phyloP scores from a whole-genome alignment of 2,113 vertebrate genomes.

The Onychostoma macrolepis region DNA sequence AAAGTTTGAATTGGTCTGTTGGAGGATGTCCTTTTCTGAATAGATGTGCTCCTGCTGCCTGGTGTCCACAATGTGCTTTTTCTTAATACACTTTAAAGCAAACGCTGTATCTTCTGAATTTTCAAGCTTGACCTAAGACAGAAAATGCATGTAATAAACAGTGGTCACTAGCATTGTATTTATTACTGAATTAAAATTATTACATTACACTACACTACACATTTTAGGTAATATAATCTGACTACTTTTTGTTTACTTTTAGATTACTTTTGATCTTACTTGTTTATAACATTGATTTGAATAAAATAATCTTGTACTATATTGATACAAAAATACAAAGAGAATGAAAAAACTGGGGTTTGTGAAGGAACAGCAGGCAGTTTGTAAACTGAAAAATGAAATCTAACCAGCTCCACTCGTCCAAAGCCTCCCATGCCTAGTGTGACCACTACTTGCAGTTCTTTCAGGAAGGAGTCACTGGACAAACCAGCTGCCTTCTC shows the following conservation, averaged over 20 bases:
- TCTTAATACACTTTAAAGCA: conserved; percentile 93
- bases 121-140: conserved; percentile 86
- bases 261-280: no score
- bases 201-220: no score
- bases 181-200: no score
- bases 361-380: no score
- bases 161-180: no score
- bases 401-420: conserved; percentile 92
- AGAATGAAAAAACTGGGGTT: no score
- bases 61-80: conserved; percentile 90
- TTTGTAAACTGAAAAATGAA: not conserved
- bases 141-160: not conserved
- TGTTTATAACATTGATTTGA: no score
- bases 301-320: no score
- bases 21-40: conserved; percentile 90
- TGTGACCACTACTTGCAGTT: conserved; percentile 88
- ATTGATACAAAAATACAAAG: no score
- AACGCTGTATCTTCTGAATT: conserved; percentile 83
- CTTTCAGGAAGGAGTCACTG: conserved; percentile 79
- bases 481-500: conserved; percentile 83
- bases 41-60: conserved; percentile 93
- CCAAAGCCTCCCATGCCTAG: conserved; percentile 93
- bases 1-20: conserved; percentile 84
- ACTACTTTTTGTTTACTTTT: no score
- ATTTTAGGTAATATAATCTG: no score